phyloP scores from a whole-genome alignment of 2,113 vertebrate species.

The Argyrosomus japonicus region DNA sequence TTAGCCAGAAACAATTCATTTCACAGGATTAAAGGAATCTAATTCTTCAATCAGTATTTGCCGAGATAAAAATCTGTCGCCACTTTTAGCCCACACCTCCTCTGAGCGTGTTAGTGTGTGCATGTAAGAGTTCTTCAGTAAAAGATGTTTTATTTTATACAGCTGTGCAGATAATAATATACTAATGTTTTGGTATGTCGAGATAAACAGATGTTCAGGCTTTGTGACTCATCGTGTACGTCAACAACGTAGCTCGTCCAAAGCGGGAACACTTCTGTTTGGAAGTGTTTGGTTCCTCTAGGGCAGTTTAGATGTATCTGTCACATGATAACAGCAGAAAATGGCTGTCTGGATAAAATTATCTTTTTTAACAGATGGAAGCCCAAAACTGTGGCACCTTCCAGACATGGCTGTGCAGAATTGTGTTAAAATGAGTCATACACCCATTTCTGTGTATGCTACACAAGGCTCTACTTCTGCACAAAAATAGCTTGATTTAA shows the following conservation, averaged over 20 bases:
- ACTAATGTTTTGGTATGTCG: conserved; percentile 30
- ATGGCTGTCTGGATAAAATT: conserved; percentile 53
- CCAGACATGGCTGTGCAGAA: neutral
- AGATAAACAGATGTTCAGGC: conserved; percentile 52
- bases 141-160: conserved; percentile 8
- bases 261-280: conserved; percentile 10
- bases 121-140: neutral
- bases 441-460: neutral
- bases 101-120: neutral
- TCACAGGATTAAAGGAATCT: conserved; percentile 42
- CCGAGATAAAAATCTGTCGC: conserved; percentile 20
- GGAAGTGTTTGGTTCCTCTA: conserved; percentile 28
- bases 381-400: conserved; percentile 47
- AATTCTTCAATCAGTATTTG: conserved; percentile 18
- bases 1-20: conserved; percentile 51
- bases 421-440: conserved; percentile 26
- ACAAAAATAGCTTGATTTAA: conserved; percentile 9
- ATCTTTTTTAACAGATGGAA: conserved; percentile 59
- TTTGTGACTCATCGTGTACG: conserved; percentile 43
- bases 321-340: conserved; percentile 38
- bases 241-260: conserved; percentile 6
- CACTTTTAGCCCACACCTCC: conserved; percentile 1
- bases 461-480: neutral
- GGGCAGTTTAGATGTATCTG: conserved; percentile 15
- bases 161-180: conserved; percentile 53